Evolutionary conservation across 2,888 invertebrate species (phyloP).

Genomic region (Acanthosoma haemorrhoidale): DNA sequence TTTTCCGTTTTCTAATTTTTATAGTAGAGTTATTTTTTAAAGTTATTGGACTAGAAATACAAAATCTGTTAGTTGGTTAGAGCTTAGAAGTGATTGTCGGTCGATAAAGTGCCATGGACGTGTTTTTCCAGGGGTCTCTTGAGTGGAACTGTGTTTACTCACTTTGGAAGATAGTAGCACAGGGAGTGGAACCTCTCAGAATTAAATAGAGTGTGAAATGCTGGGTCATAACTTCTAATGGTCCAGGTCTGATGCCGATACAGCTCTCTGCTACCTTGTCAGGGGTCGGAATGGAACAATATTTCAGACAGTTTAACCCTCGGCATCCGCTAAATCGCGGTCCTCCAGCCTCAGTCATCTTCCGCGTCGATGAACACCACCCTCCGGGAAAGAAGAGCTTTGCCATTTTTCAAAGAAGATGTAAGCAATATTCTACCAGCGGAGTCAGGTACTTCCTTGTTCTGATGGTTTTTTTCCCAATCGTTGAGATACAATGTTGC

Average conservation of each 20-base stretch:
- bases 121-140: background rate
- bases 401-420: too few relatives aligned
- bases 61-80: too few relatives aligned
- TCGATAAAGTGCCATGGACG: too few relatives aligned
- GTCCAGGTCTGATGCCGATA: background rate
- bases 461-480: too few relatives aligned
- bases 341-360: background rate
- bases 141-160: background rate
- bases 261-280: background rate
- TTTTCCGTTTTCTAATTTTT: too few relatives aligned
- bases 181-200: slow-evolving; percentile 3
- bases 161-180: background rate
- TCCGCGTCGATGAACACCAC: background rate
- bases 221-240: background rate
- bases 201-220: slow-evolving; percentile 14
- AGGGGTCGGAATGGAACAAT: background rate
- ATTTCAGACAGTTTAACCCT: slow-evolving; percentile 5
- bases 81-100: too few relatives aligned
- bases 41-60: too few relatives aligned
- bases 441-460: too few relatives aligned
- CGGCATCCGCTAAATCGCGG: slow-evolving; percentile 3
- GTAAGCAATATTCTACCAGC: too few relatives aligned
- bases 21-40: too few relatives aligned
- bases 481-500: too few relatives aligned
- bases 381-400: background rate